Base-by-base conservation (phyloP, 2,888 invertebrate species). In the Muschampia plurimacula region DNA sequence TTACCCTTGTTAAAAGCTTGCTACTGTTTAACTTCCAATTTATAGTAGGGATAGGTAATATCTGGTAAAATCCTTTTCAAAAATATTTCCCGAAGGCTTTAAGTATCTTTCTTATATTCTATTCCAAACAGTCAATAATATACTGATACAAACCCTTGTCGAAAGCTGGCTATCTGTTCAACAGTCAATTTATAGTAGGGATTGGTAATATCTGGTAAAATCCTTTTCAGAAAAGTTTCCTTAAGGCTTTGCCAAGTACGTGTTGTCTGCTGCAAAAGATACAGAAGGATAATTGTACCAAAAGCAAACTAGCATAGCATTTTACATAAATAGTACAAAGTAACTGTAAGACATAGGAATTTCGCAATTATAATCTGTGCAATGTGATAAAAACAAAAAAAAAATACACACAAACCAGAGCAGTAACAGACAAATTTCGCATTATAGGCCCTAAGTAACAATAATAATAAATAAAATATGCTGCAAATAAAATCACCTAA, bases 171-270 rank as follows among this genome's bases (percentile, higher is more conserved):
- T 62, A 93, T 87, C 81, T 94, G 87, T 39, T 87, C 84, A 46
- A 80, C 75, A 28, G 84, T 82, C 9, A 94, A 81, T 57, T 84
- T 84, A 77, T 89, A 95, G 76, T 93, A 94, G 10, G 94, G 94
- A 79, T 94, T 94, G 41, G 88, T 85, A 63, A 94, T 87, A 69
- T 94, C 94, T 15, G 93, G 91, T 32, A 94, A 75, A 67, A 95
- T 91, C 4, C 95, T 84, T 79, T 94, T 95, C 44, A 93, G 74
- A 78, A 93, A 94, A 63, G 92, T 91, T 77, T 95, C 94, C 74
- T 94, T 95, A 10, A 94, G 80, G 82, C 94, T 94, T 79, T 95
- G 95, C 95, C 95, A 95, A n/a, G 93, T 90, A 72, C 94, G 85
- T 9, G 72, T 82, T 57, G 90, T 89, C 7, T 79, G 71, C 95